phyloP scores from a whole-genome alignment of 2,113 vertebrate genomes.

The Triplophysa tibetana region DNA sequence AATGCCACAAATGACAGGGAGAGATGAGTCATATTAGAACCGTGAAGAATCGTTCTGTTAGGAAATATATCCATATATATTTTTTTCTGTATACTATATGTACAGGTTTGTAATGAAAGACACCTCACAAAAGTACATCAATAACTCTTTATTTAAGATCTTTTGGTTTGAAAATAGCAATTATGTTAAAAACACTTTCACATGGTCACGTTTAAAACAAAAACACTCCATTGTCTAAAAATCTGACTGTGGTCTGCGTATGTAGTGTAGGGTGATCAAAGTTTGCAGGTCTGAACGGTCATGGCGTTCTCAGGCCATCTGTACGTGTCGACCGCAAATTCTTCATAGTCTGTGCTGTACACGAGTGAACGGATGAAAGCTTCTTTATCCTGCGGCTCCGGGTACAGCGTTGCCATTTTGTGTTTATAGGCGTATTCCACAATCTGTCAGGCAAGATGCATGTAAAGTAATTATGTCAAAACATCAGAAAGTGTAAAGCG shows the following conservation, averaged over 20 bases:
- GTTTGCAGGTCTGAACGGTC: slow-evolving; percentile 83
- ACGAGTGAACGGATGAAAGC: slow-evolving; percentile 80
- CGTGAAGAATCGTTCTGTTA: not conserved
- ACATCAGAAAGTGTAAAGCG: not conserved
- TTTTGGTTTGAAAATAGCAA: slow-evolving; percentile 39
- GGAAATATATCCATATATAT: not conserved
- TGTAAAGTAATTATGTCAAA: not conserved
- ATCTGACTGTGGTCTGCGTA: slow-evolving; percentile 30
- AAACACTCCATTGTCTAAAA: slow-evolving; percentile 31
- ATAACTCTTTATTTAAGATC: slow-evolving; percentile 58
- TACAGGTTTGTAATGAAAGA: not conserved
- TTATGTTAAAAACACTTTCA: slow-evolving; percentile 36
- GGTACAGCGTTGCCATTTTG: slow-evolving; percentile 81
- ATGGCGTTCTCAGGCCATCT: slow-evolving; percentile 85
- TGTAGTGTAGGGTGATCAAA: slow-evolving; percentile 55
- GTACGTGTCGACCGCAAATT: slow-evolving; percentile 84
- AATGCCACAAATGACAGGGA: no score
- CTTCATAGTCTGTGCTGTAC: slow-evolving; percentile 85
- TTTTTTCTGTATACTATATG: not conserved
- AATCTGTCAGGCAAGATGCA: slow-evolving; percentile 73
- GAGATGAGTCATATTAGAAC: not conserved
- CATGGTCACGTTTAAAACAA: slow-evolving; percentile 45
- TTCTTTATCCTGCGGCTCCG: slow-evolving; percentile 87
- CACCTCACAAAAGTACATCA: not conserved
- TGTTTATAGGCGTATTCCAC: slow-evolving; percentile 85